Conservation (phyloP, 2,113 vertebrate species). For the Brachypodius melanocephalos region DNA sequence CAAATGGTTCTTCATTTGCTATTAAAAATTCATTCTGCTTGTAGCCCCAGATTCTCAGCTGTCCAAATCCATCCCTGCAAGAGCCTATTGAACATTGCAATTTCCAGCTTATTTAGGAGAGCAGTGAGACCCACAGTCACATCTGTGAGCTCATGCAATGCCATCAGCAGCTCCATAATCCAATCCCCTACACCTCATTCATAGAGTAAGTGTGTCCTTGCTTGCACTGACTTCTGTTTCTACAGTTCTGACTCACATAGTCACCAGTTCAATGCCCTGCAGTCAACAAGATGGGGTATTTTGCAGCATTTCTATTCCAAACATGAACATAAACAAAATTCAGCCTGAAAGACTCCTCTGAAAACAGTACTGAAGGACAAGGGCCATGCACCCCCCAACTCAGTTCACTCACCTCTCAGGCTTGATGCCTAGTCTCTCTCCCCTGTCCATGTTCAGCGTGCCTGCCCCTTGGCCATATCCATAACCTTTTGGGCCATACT, state of each 20-base stretch:
- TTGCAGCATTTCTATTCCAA: neutral
- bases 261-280: neutral
- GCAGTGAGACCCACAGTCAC: neutral
- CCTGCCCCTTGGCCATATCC: constrained; percentile 92
- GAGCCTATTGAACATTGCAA: neutral
- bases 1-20: neutral
- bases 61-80: neutral
- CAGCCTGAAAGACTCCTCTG: neutral
- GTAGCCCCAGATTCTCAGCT: neutral
- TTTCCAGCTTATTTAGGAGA: neutral
- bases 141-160: neutral
- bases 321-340: neutral
- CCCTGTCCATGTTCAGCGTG: constrained; percentile 90
- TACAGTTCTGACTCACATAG: accelerated
- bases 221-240: neutral
- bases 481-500: constrained; percentile 92
- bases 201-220: neutral
- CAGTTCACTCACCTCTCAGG: constrained; percentile 81
- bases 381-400: accelerated
- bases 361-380: neutral
- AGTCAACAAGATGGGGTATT: neutral
- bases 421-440: constrained; percentile 92
- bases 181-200: neutral
- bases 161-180: neutral
- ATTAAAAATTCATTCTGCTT: neutral